A percentile compares a stretch with the other conserved stretches of the same genome.
Conservation (phyloP, 2,797 vertebrate species). For the Leucoraja ocellata region DNA sequence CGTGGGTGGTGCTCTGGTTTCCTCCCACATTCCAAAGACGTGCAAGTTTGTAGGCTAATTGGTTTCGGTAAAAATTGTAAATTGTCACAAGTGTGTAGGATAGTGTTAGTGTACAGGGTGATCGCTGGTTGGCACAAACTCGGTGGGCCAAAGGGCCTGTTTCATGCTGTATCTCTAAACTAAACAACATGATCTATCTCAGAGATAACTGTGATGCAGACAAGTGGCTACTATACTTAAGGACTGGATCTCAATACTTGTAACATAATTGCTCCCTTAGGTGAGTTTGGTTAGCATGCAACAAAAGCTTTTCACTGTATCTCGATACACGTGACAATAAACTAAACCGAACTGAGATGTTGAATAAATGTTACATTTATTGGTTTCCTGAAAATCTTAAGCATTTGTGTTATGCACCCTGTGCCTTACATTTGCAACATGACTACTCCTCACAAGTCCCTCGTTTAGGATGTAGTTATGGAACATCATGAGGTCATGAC, state of each 20-base stretch:
- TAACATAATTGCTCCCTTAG: background rate
- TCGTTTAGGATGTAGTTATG: background rate
- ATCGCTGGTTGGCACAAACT: no score
- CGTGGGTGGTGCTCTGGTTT: no score
- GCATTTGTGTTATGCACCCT: no score
- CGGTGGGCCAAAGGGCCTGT: no score
- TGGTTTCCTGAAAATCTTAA: background rate
- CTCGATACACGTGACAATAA: no score
- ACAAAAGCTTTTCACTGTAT: no score
- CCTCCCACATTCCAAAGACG: no score
- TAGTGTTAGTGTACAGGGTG: no score
- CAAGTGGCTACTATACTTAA: background rate
- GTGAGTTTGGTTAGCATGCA: background rate
- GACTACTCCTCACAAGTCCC: background rate
- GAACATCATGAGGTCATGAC: background rate
- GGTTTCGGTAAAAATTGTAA: no score
- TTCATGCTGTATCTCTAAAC: no score
- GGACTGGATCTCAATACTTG: background rate
- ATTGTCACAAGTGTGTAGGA: no score
- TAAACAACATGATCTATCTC: background rate
- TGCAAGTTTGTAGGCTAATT: no score
- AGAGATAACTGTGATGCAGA: background rate
- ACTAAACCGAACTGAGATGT: background rate
- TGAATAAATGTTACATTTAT: background rate
- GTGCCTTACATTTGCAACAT: background rate